Conservation (phyloP, 2,113 vertebrate genomes). For the Peromyscus californicus region DNA sequence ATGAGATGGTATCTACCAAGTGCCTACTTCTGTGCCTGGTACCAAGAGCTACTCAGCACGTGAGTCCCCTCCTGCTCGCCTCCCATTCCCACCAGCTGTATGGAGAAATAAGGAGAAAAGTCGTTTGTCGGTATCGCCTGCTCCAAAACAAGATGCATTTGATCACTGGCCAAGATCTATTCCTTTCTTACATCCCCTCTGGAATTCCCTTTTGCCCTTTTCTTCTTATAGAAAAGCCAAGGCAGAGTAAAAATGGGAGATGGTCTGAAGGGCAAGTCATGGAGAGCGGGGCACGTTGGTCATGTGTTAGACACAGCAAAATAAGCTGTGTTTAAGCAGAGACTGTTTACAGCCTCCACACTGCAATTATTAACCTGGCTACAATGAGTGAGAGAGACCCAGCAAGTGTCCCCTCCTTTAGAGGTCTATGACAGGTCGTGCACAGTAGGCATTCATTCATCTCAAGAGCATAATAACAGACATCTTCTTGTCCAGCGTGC, state of each 20-base stretch:
- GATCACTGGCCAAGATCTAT: neutral
- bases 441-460: neutral
- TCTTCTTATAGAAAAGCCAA: neutral
- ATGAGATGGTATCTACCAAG: slow-evolving; percentile 14
- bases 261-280: neutral
- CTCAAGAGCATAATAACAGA: neutral
- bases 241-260: neutral
- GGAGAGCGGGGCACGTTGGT: neutral
- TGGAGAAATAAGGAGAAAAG: neutral
- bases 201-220: neutral
- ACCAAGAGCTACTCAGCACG: neutral
- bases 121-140: neutral
- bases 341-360: neutral
- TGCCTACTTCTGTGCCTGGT: neutral
- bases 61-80: neutral
- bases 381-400: neutral
- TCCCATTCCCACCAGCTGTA: neutral
- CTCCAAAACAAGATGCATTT: slow-evolving; percentile 20
- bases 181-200: neutral
- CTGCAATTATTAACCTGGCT: neutral
- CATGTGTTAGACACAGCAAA: neutral
- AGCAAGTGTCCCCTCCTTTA: neutral
- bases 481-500: neutral
- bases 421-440: neutral
- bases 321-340: slow-evolving; percentile 13